Percentiles rank a stretch among this genome's conserved stretches.
These are phyloP conservation scores for Pegoplata infirma DNA, from an alignment of 2,888 invertebrate genomes.

Conservation along the genomic window DNA sequence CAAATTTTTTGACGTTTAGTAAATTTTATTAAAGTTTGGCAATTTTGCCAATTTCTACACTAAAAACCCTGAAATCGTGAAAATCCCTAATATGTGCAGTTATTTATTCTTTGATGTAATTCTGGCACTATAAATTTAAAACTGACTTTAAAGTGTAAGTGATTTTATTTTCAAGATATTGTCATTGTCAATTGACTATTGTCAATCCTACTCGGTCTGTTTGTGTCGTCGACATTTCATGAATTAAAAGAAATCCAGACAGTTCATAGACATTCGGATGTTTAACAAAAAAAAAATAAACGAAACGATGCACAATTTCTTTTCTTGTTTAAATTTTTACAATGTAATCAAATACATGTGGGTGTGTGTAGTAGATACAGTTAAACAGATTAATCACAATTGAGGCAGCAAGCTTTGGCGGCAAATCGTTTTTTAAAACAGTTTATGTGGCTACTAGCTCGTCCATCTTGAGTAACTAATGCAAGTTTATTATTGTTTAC, in stretches of 20 bases:
- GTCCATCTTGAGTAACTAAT: no score
- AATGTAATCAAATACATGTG: not conserved
- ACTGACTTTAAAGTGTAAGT: constrained; percentile 29
- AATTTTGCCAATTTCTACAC: no score
- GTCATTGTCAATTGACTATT: constrained; percentile 57
- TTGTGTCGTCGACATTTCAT: constrained; percentile 25
- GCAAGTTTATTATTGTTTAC: no score
- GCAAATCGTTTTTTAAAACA: no score
- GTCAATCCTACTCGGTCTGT: constrained; percentile 30
- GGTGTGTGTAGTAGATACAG: no score
- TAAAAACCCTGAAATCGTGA: no score
- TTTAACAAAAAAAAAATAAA: constrained; percentile 9
- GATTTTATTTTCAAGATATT: constrained; percentile 57
- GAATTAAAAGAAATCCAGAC: constrained; percentile 35
- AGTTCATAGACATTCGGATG: constrained; percentile 25
- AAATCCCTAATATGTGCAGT: no score
- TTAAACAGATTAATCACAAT: no score
- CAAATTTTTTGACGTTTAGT: no score
- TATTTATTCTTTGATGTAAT: constrained; percentile 13
- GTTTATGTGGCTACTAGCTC: no score
- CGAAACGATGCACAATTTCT: constrained; percentile 25
- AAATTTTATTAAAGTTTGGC: no score
- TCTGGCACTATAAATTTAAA: constrained; percentile 30
- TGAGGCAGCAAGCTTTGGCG: no score
- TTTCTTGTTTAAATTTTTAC: not conserved